A percentile compares a stretch with the other conserved stretches of the same genome.
These are phyloP conservation scores for Hipparchia semele DNA, from an alignment of 2,888 invertebrate genomes.

Conservation along the genomic window DNA sequence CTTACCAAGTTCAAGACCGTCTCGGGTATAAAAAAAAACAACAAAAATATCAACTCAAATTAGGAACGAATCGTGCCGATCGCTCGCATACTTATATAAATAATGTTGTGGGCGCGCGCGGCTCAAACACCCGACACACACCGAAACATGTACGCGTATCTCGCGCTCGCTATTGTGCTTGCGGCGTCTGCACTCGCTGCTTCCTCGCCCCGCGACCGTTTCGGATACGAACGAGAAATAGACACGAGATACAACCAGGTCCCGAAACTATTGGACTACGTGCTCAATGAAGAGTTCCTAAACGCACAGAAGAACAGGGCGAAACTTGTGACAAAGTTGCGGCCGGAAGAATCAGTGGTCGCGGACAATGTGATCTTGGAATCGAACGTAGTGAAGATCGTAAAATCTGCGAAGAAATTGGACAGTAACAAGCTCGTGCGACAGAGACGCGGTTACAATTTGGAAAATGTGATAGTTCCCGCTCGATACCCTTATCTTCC, in stretches of 20 bases:
- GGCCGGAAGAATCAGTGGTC: constrained; percentile 66
- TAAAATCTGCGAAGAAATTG: constrained; percentile 59
- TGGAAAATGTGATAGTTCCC: constrained; percentile 78
- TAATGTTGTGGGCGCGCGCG: constrained; percentile 74
- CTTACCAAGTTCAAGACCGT: constrained; percentile 74
- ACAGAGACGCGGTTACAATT: constrained; percentile 74
- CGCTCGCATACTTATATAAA: constrained; percentile 71
- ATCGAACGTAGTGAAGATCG: constrained; percentile 71
- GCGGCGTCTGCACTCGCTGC: constrained; percentile 59
- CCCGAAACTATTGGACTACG: constrained; percentile 63
- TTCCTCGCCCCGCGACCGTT: constrained; percentile 57
- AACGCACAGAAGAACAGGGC: constrained; percentile 67
- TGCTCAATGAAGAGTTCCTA: constrained; percentile 63
- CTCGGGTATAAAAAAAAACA: constrained; percentile 50
- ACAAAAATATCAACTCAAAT: constrained; percentile 71
- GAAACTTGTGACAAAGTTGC: constrained; percentile 68
- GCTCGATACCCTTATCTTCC: constrained; percentile 76
- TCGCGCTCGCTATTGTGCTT: constrained; percentile 69
- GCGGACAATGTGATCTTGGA: constrained; percentile 73
- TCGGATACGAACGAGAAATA: constrained; percentile 75
- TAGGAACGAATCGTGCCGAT: constrained; percentile 77
- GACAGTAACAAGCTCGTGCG: constrained; percentile 62
- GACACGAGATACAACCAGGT: constrained; percentile 64
- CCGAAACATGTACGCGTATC: constrained; percentile 78
- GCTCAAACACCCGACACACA: constrained; percentile 74